These are phyloP conservation scores for Bombus pyrosoma DNA, from an alignment of 1,140 invertebrate species.

Conservation along the genomic window DNA sequence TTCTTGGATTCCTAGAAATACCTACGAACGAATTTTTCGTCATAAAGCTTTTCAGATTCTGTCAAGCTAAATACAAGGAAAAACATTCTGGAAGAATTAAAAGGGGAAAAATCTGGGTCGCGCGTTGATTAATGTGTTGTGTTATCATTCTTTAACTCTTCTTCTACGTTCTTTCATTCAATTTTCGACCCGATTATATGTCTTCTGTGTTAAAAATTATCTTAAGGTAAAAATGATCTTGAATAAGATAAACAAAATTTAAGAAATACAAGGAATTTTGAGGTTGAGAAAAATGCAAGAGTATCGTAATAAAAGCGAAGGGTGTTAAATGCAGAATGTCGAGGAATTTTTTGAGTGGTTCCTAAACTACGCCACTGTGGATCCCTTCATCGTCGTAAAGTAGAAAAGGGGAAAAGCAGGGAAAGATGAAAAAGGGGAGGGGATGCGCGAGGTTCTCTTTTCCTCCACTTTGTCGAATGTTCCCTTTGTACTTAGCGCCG, in stretches of 20 bases:
- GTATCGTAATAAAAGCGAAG: neutral
- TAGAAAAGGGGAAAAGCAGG: neutral
- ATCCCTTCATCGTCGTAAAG: neutral
- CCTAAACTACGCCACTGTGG: conserved; percentile 38
- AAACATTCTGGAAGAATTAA: neutral
- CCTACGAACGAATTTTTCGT: neutral
- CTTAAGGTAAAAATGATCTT: no score
- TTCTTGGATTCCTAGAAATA: neutral
- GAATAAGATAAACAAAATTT: no score
- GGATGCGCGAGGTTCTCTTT: neutral
- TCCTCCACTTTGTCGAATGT: conserved; percentile 24
- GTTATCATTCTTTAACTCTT: no score
- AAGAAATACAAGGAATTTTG: neutral
- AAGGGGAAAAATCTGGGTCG: neutral
- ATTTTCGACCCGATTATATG: no score
- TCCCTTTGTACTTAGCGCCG: conserved; percentile 48
- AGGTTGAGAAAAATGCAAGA: neutral
- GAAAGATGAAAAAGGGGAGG: neutral
- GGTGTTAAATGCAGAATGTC: neutral
- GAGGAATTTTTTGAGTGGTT: neutral
- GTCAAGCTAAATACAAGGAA: neutral
- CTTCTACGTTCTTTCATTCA: no score
- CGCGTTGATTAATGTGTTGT: neutral
- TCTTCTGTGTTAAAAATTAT: no score
- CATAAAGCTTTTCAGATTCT: neutral